A percentile compares a stretch with the other conserved stretches of the same genome.
Conservation (phyloP, 2,113 vertebrate genomes). For the Electrona antarctica region DNA sequence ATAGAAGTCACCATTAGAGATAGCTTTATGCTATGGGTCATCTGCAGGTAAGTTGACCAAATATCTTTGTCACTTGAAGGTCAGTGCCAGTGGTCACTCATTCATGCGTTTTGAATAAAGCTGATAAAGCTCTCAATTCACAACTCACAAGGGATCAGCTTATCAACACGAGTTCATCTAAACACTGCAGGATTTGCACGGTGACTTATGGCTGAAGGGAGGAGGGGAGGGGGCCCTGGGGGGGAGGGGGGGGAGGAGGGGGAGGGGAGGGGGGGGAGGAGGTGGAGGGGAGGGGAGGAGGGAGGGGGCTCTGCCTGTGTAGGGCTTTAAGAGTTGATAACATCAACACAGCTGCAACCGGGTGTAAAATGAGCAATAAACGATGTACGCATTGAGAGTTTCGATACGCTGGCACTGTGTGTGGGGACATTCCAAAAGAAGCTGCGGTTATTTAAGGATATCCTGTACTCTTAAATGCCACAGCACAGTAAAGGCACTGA, state of each 20-base stretch:
- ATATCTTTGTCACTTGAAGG: no score
- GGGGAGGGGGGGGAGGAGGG: no score
- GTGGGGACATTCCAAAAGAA: conserved; percentile 17
- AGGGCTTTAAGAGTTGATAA: conserved; percentile 14
- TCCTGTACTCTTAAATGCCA: conserved; percentile 17
- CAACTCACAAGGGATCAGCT: no score
- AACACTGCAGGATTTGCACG: neutral
- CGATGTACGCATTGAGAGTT: conserved; percentile 22
- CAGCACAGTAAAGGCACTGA: neutral
- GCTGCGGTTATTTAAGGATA: conserved; percentile 24
- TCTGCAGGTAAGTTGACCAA: no score
- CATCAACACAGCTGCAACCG: conserved; percentile 34
- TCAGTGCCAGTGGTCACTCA: no score
- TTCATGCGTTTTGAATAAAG: no score
- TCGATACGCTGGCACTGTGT: neutral
- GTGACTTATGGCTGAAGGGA: neutral
- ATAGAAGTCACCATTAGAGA: no score
- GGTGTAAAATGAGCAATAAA: conserved; percentile 10
- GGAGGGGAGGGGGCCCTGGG: no score
- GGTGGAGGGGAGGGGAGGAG: no score
- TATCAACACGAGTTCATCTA: neutral
- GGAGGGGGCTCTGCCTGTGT: neutral
- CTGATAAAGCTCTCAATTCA: no score
- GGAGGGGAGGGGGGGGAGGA: no score
- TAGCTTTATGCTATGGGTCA: no score